Conservation (phyloP, 2,888 invertebrate genomes). For the Tetragonula carbonaria region DNA sequence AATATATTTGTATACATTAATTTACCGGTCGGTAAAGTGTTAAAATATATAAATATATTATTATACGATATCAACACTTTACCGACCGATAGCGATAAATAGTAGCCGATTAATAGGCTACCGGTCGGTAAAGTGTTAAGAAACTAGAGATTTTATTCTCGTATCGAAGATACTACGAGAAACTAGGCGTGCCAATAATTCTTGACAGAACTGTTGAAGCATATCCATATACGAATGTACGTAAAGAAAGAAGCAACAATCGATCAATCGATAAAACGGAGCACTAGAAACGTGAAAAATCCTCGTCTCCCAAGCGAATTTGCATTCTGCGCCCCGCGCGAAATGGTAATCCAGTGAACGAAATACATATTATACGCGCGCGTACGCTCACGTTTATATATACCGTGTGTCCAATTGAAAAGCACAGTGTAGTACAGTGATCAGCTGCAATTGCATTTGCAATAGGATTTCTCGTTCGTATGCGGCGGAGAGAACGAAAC, state of each 20-base stretch:
- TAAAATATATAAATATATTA: no score
- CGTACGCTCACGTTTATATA: conserved; percentile 6
- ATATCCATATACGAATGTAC: neutral
- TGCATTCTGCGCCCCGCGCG: conserved; percentile 12
- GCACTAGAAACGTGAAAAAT: neutral
- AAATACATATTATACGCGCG: neutral
- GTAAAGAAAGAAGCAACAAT: neutral
- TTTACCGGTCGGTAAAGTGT: no score
- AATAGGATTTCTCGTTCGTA: conserved; percentile 60
- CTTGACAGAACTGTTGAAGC: neutral
- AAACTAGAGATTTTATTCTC: no score
- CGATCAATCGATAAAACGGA: neutral
- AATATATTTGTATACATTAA: no score
- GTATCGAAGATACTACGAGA: no score
- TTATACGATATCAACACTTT: no score
- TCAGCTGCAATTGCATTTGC: conserved; percentile 64
- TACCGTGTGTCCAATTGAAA: conserved; percentile 33
- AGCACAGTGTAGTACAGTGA: conserved; percentile 31
- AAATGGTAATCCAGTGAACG: conserved; percentile 41
- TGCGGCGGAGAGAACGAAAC: conserved; percentile 40
- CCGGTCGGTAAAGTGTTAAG: no score
- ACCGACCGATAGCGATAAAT: no score
- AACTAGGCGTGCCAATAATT: no score
- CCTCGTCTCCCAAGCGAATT: conserved; percentile 16
- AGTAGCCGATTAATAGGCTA: no score